Evolutionary conservation across 2,888 invertebrate species (phyloP).

Genomic region (Pseudococcus viburni): DNA sequence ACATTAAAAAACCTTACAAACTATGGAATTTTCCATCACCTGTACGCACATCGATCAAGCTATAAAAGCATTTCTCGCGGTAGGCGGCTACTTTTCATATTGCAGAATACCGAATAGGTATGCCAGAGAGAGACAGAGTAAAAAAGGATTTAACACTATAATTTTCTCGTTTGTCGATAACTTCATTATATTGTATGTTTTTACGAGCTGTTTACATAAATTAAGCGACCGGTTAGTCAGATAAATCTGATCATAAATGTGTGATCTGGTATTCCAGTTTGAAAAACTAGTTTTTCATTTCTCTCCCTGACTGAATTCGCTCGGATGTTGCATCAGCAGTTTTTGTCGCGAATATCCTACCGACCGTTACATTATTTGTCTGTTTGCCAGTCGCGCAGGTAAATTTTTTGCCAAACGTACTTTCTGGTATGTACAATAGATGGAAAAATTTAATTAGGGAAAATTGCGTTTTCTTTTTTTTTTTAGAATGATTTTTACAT

Average conservation of each 20-base stretch:
- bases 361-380: conserved; percentile 56
- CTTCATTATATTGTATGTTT: conserved; percentile 24
- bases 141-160: background rate
- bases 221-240: conserved; percentile 46
- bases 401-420: conserved; percentile 43
- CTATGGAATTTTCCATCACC: background rate
- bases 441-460: conserved; percentile 45
- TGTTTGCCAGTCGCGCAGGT: conserved; percentile 38
- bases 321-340: conserved; percentile 48
- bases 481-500: conserved; percentile 45
- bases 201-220: conserved; percentile 54
- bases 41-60: background rate
- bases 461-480: conserved; percentile 31
- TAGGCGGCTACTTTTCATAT: background rate
- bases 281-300: conserved; percentile 42
- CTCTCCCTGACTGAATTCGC: conserved; percentile 34
- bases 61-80: background rate
- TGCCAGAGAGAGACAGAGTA: background rate
- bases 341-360: conserved; percentile 31
- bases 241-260: conserved; percentile 17
- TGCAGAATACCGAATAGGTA: background rate
- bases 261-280: conserved; percentile 45
- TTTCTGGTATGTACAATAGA: conserved; percentile 39
- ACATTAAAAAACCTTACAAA: background rate
- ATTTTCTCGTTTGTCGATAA: conserved; percentile 4